Evolutionary conservation across 2,888 invertebrate genomes (phyloP).

Genomic region (Nymphalis urticae): DNA sequence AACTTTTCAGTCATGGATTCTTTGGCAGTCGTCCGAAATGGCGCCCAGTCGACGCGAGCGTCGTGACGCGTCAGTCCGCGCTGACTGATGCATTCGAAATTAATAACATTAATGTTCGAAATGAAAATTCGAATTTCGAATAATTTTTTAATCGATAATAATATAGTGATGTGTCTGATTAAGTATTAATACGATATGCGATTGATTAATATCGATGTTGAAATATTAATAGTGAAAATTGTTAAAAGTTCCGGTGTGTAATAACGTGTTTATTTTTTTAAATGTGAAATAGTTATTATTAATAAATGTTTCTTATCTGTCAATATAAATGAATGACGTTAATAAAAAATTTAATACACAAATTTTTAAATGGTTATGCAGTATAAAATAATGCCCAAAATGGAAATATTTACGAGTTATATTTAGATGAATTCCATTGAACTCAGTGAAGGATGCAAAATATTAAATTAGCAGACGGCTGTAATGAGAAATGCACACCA

Average conservation of each 20-base stretch:
- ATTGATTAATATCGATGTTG: neutral
- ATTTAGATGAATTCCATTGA: constrained; percentile 60
- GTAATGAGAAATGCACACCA: constrained; percentile 53
- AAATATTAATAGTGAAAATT: neutral
- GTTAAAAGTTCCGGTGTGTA: constrained; percentile 12
- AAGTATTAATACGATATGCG: constrained; percentile 14
- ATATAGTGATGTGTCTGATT: constrained; percentile 28
- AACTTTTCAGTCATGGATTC: constrained; percentile 73
- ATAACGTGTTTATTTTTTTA: neutral
- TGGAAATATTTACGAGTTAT: constrained; percentile 32
- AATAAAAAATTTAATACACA: neutral
- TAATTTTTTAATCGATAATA: constrained; percentile 38
- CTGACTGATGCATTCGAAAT: constrained; percentile 52
- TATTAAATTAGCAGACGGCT: constrained; percentile 61
- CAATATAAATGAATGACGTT: neutral
- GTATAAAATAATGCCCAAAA: constrained; percentile 8
- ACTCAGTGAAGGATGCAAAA: constrained; percentile 59
- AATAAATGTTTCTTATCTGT: neutral
- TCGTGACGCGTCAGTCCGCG: constrained; percentile 66
- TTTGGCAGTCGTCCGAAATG: constrained; percentile 74
- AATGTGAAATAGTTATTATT: neutral
- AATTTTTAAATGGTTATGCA: neutral
- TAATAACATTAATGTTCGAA: constrained; percentile 40
- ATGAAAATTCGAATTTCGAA: constrained; percentile 53
- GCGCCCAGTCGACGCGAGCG: constrained; percentile 70